A percentile compares a stretch with the other conserved stretches of the same genome.
Conservation (phyloP, 1,140 invertebrate genomes). For the Sycophaga agraensis region DNA sequence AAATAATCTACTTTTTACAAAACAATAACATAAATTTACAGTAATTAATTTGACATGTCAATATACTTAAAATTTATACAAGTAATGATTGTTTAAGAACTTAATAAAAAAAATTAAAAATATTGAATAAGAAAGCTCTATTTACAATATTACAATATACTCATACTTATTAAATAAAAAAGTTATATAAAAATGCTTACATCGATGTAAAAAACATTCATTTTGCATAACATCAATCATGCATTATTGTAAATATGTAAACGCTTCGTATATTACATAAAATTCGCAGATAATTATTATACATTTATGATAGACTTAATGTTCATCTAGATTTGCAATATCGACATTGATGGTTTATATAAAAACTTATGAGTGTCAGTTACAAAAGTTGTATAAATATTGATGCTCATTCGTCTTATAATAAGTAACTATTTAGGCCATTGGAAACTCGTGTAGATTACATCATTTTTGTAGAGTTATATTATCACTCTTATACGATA, state of each 20-base stretch:
- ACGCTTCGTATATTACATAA: neutral
- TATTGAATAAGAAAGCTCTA: conserved; percentile 9
- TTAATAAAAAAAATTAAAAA: conserved; percentile 3
- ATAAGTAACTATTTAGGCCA: conserved; percentile 32
- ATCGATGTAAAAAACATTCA: neutral
- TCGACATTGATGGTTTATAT: conserved; percentile 14
- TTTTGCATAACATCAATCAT: conserved; percentile 4
- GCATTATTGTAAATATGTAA: conserved; percentile 12
- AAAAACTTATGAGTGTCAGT: conserved; percentile 21
- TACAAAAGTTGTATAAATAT: conserved; percentile 26
- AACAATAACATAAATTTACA: conserved; percentile 18
- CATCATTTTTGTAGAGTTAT: neutral
- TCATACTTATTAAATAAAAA: conserved; percentile 1
- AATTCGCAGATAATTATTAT: neutral
- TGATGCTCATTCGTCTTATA: conserved; percentile 18
- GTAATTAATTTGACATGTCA: conserved; percentile 6
- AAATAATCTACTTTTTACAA: conserved; percentile 17
- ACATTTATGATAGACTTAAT: conserved; percentile 12
- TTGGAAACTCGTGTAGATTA: conserved; percentile 27
- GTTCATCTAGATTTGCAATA: conserved; percentile 1
- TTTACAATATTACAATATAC: conserved; percentile 10
- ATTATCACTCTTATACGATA: neutral
- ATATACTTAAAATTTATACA: conserved; percentile 18
- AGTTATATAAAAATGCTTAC: conserved; percentile 5
- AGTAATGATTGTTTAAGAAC: conserved; percentile 7